Conservation (phyloP, 2,888 invertebrate species). For the Lasioglossum morio region DNA sequence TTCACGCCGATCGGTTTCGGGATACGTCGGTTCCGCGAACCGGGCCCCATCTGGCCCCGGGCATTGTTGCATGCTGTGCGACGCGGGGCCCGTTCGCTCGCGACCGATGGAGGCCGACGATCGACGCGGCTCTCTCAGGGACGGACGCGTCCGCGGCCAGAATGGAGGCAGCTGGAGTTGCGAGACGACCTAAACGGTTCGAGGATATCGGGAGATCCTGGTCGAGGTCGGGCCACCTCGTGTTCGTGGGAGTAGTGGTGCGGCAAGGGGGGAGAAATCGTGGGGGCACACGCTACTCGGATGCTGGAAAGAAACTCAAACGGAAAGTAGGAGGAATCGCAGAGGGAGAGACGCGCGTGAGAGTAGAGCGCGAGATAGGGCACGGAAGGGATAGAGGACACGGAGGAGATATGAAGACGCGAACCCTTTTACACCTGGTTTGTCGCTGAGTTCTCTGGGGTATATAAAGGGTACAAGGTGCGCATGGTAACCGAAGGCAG, state of each 20-base stretch:
- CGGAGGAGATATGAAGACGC: slow-evolving; percentile 13
- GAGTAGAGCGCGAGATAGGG: neutral
- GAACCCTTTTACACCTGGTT: slow-evolving; percentile 51
- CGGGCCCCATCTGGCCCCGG: neutral
- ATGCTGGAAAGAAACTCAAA: neutral
- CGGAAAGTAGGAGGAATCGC: neutral
- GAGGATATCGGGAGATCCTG: neutral
- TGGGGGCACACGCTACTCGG: neutral
- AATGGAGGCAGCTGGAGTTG: slow-evolving; percentile 68
- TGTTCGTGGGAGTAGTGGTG: neutral
- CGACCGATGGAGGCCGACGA: slow-evolving; percentile 50
- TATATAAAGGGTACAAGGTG: slow-evolving; percentile 64
- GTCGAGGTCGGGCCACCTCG: neutral
- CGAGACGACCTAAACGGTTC: slow-evolving; percentile 71
- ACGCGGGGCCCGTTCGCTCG: slow-evolving; percentile 29
- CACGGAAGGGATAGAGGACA: neutral
- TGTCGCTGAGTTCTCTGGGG: slow-evolving; percentile 47
- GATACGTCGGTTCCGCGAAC: neutral
- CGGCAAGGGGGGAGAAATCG: neutral
- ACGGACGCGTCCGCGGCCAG: slow-evolving; percentile 50
- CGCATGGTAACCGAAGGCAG: slow-evolving; percentile 69
- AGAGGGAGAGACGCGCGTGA: neutral
- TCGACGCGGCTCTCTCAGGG: slow-evolving; percentile 46
- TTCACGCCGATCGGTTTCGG: neutral
- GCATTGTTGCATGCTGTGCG: slow-evolving; percentile 38